Conservation (phyloP, 2,888 invertebrate species). For the Crematogaster levior region DNA sequence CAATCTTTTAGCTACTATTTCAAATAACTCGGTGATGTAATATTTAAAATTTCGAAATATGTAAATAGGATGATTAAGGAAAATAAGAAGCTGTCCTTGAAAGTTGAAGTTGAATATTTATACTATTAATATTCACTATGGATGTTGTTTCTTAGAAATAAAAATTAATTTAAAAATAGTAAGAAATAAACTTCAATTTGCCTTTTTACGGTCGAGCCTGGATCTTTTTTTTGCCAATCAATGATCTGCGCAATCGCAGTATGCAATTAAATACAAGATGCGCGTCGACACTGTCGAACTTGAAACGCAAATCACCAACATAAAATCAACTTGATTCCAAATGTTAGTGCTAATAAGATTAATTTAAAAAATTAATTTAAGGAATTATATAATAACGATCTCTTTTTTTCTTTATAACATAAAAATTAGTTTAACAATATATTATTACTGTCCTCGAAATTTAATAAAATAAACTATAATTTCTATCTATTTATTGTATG, state of each 20-base stretch:
- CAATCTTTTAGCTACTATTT: background rate
- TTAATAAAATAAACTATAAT: constrained; percentile 6
- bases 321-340: no score
- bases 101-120: no score
- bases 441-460: background rate
- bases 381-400: background rate
- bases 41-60: background rate
- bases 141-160: background rate
- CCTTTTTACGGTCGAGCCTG: no score
- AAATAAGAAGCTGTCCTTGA: constrained; percentile 7
- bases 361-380: no score
- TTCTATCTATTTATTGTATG: background rate
- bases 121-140: constrained; percentile 1
- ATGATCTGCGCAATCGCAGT: no score
- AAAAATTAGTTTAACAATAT: background rate
- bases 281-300: no score
- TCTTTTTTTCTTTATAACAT: background rate
- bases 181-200: no score
- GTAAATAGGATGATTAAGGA: background rate
- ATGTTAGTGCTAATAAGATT: no score
- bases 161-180: no score
- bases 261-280: no score
- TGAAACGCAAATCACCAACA: no score
- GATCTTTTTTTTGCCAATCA: no score
- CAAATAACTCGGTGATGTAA: background rate